phyloP scores from a whole-genome alignment of 2,797 vertebrate genomes.

The Accipiter superciliosus region DNA sequence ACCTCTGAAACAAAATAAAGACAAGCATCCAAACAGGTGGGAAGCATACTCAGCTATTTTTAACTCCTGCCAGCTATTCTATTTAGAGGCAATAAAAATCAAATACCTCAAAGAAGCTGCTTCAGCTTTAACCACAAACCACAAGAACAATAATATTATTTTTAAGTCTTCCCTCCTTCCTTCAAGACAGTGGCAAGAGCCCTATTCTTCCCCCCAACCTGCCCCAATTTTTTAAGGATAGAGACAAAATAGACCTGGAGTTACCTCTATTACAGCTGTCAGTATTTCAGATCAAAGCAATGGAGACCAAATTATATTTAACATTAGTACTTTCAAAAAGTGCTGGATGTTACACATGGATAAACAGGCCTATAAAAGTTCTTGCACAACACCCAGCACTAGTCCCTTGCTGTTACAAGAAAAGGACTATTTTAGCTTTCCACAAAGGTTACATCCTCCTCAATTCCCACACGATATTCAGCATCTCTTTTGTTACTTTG shows the following conservation, averaged over 20 bases:
- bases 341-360: not conserved
- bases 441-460: fast-evolving
- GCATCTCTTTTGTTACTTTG: not conserved
- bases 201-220: not conserved
- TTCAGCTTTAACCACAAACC: conserved; percentile 38
- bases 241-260: not conserved
- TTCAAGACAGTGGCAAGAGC: not conserved
- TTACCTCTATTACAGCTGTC: not conserved
- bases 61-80: conserved; percentile 23
- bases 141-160: not conserved
- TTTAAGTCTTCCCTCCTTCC: not conserved
- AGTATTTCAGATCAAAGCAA: not conserved
- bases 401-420: not conserved
- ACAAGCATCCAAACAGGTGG: conserved; percentile 1
- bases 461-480: fast-evolving
- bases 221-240: not conserved
- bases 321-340: not conserved
- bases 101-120: not conserved
- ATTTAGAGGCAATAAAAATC: conserved; percentile 17
- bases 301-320: not conserved
- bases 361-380: not conserved
- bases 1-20: not conserved
- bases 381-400: not conserved
- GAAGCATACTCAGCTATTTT: conserved; percentile 46
- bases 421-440: not conserved